These are phyloP conservation scores for Augochlorella aurata DNA, from an alignment of 2,888 invertebrate species.

Conservation along the genomic window DNA sequence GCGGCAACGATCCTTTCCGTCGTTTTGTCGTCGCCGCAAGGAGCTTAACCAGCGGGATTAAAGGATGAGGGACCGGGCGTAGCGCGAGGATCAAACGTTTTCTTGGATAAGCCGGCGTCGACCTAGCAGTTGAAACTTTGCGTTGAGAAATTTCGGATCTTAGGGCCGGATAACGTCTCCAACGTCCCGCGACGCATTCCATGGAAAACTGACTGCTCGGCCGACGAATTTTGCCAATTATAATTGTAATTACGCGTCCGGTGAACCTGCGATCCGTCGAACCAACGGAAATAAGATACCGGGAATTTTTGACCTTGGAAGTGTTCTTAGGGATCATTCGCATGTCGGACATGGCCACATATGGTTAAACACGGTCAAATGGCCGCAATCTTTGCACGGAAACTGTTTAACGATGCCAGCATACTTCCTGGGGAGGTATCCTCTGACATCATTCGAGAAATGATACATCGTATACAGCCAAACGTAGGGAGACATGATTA, in stretches of 20 bases:
- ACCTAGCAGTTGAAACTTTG: constrained; percentile 56
- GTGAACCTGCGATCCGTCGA: not conserved
- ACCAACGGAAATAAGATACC: not conserved
- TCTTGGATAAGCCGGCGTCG: constrained; percentile 59
- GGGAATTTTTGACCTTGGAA: not conserved
- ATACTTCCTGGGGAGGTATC: no score
- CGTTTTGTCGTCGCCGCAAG: constrained; percentile 67
- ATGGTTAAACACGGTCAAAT: no score
- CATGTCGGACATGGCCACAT: no score
- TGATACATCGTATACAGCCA: no score
- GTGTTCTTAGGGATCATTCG: no score
- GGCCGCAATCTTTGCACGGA: no score
- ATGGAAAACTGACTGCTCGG: constrained; percentile 9
- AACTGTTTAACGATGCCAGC: no score
- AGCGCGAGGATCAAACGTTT: constrained; percentile 68
- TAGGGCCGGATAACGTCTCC: constrained; percentile 19
- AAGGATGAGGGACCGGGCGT: constrained; percentile 58
- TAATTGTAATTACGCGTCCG: not conserved
- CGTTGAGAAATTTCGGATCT: constrained; percentile 54
- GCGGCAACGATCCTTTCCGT: constrained; percentile 56
- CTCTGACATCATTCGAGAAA: no score
- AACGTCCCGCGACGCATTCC: not conserved
- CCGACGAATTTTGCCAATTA: not conserved
- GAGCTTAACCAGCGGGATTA: constrained; percentile 67
- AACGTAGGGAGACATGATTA: no score